Conservation (phyloP, 92 coral and sea anemone genomes). For the Heteractis magnifica region DNA sequence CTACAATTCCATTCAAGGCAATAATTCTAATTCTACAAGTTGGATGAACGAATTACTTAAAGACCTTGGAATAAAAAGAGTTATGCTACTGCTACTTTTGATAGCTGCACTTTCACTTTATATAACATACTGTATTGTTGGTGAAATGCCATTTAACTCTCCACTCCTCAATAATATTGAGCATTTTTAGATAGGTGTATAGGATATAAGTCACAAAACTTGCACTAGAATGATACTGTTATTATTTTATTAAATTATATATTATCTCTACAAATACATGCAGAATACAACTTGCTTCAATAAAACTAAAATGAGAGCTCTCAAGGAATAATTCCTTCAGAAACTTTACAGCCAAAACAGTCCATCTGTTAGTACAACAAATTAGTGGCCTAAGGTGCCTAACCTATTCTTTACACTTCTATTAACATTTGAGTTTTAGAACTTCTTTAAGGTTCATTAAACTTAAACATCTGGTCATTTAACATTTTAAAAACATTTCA, state of each 20-base stretch:
- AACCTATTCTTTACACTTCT: background rate
- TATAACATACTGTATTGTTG: conserved; percentile 30
- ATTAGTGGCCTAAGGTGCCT: background rate
- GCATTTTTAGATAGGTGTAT: background rate
- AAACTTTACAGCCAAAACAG: background rate
- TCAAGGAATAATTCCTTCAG: background rate
- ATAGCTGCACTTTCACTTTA: conserved; percentile 26
- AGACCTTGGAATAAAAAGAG: conserved; percentile 15
- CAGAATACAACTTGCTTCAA: background rate
- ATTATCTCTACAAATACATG: background rate
- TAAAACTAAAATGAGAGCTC: background rate
- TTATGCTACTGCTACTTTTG: background rate
- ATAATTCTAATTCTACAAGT: background rate
- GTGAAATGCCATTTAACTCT: conserved; percentile 26
- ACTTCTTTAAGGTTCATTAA: conserved; percentile 22
- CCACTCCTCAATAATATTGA: background rate
- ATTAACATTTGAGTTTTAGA: conserved; percentile 30
- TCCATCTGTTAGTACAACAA: background rate
- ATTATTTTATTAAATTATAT: background rate
- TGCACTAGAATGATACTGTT: background rate
- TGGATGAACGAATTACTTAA: conserved; percentile 2
- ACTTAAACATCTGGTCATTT: background rate
- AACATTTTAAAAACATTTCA: background rate
- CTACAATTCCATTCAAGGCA: background rate
- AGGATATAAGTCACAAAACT: background rate